These are phyloP conservation scores for Clistopyga incitator DNA, from an alignment of 2,888 invertebrate genomes.

Conservation along the genomic window DNA sequence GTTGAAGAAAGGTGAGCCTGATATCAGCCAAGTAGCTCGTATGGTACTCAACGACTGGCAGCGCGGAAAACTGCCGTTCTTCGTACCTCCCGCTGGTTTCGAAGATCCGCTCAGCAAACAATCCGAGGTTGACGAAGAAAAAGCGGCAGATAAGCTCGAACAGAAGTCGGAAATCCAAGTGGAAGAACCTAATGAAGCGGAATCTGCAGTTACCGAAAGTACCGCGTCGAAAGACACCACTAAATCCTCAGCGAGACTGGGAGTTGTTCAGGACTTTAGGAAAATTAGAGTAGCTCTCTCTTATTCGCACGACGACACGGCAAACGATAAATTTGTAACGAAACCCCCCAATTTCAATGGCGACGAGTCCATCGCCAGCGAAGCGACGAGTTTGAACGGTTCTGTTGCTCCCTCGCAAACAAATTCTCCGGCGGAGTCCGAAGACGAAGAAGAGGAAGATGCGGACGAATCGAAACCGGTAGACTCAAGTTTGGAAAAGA, in stretches of 20 bases:
- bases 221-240: slow-evolving; percentile 29
- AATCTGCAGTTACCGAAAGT: slow-evolving; percentile 32
- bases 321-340: slow-evolving; percentile 56
- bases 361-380: slow-evolving; percentile 85
- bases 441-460: slow-evolving; percentile 35
- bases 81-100: slow-evolving; percentile 92
- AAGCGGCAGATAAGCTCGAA: slow-evolving; percentile 84
- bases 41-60: slow-evolving; percentile 99
- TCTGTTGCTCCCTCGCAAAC: slow-evolving; percentile 28
- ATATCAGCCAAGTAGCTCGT: slow-evolving; percentile 93
- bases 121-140: slow-evolving; percentile 24
- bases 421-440: slow-evolving; percentile 49
- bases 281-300: slow-evolving; percentile 92
- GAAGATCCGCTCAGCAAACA: slow-evolving; percentile 85
- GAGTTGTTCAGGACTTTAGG: slow-evolving; percentile 92
- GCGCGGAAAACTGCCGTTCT: slow-evolving; percentile 98
- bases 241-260: slow-evolving; percentile 77
- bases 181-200: slow-evolving; percentile 37
- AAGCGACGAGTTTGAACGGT: slow-evolving; percentile 45
- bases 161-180: slow-evolving; percentile 56
- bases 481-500: slow-evolving; percentile 8
- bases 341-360: slow-evolving; percentile 71
- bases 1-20: slow-evolving; percentile 98
- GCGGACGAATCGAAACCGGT: slow-evolving; percentile 19
- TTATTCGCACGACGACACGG: slow-evolving; percentile 87